Evolutionary conservation across 1,140 invertebrate genomes (phyloP).

Genomic region (Hyposmocoma kahamanoa): DNA sequence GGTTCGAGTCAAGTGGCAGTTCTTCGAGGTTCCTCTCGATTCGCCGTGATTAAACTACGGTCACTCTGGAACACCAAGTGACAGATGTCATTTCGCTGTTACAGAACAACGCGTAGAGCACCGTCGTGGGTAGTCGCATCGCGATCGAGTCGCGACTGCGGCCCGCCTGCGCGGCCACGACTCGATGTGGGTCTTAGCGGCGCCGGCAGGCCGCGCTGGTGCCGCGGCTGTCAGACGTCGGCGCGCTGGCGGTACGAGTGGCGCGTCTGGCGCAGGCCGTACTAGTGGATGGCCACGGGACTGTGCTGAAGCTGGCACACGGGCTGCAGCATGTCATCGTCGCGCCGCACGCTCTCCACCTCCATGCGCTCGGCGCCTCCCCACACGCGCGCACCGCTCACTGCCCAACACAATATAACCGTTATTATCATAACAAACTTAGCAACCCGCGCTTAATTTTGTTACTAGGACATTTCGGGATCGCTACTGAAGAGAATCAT

Average conservation of each 20-base stretch:
- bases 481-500: no score
- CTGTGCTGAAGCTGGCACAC: slow-evolving; percentile 51
- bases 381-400: slow-evolving; percentile 39
- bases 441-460: no score
- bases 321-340: slow-evolving; percentile 47
- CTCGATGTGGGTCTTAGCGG: not conserved
- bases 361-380: slow-evolving; percentile 59
- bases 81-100: no score
- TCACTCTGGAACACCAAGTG: no score
- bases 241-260: not conserved
- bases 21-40: no score
- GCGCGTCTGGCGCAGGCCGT: slow-evolving; percentile 5
- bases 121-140: no score
- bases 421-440: no score
- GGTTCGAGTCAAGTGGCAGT: no score
- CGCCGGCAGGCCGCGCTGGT: not conserved
- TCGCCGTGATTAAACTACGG: no score
- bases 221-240: slow-evolving; percentile 3
- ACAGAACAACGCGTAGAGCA: no score
- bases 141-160: not conserved
- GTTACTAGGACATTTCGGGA: no score
- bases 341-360: slow-evolving; percentile 50
- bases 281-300: slow-evolving; percentile 65
- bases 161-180: not conserved
- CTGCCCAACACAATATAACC: no score